Evolutionary conservation across 2,888 invertebrate species (phyloP).

Genomic region (Gerosis bhagava): DNA sequence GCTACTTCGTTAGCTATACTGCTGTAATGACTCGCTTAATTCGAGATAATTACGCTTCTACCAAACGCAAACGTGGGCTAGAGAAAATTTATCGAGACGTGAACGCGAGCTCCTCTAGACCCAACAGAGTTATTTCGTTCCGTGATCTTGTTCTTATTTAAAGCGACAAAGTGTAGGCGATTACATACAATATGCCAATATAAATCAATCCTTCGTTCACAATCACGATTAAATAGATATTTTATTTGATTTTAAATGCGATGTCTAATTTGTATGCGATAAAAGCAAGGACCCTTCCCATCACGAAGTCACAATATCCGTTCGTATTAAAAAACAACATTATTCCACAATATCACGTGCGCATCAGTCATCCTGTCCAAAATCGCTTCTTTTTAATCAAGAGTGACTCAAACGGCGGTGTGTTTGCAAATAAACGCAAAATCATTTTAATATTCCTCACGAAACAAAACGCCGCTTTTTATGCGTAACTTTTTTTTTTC

Average conservation of each 20-base stretch:
- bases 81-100: conserved; percentile 55
- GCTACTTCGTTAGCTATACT: conserved; percentile 65
- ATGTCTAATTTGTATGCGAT: conserved; percentile 66
- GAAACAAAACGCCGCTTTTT: conserved; percentile 59
- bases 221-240: conserved; percentile 54
- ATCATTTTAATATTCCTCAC: conserved; percentile 68
- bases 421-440: conserved; percentile 37
- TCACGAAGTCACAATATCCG: conserved; percentile 75
- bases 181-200: conserved; percentile 53
- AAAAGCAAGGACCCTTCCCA: conserved; percentile 61
- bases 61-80: conserved; percentile 60
- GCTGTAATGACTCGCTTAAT: conserved; percentile 74
- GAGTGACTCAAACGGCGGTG: conserved; percentile 54
- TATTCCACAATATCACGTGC: conserved; percentile 66
- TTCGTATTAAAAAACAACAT: conserved; percentile 69
- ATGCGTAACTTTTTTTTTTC: conserved; percentile 59
- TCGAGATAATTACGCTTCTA: conserved; percentile 72
- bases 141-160: conserved; percentile 39
- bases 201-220: conserved; percentile 55
- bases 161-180: conserved; percentile 47
- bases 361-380: conserved; percentile 71
- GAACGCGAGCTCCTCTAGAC: conserved; percentile 28
- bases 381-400: conserved; percentile 72
- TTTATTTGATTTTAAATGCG: conserved; percentile 65
- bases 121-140: conserved; percentile 34